Evolutionary conservation across 2,113 vertebrate genomes (phyloP).

Genomic region (Hippolais icterina): DNA sequence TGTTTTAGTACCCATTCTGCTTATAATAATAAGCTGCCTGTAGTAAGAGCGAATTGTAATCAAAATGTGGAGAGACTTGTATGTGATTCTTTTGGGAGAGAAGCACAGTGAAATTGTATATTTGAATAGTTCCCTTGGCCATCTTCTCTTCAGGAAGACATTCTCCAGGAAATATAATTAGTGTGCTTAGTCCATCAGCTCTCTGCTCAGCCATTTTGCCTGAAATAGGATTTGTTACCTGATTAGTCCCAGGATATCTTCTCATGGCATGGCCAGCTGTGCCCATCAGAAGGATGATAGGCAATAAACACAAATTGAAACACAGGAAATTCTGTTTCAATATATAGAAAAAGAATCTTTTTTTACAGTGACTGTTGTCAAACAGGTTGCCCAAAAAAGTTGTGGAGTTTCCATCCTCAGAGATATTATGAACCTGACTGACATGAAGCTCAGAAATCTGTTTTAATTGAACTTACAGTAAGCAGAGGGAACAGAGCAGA

Average conservation of each 20-base stretch:
- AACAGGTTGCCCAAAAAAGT: neutral
- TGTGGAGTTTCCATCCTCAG: neutral
- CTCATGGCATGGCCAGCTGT: neutral
- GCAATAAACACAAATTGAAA: neutral
- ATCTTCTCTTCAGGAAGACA: neutral
- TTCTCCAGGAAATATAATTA: conserved; percentile 1
- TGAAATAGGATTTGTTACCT: neutral
- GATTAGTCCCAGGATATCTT: neutral
- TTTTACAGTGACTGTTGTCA: neutral
- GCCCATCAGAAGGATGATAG: neutral
- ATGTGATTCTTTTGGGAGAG: neutral
- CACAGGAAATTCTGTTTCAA: neutral
- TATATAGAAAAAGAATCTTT: fast-evolving
- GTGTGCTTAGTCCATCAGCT: neutral
- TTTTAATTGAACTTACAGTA: neutral
- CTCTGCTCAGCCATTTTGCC: neutral
- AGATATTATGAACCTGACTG: neutral
- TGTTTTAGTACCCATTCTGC: neutral
- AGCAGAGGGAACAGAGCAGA: neutral
- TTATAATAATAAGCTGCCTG: neutral
- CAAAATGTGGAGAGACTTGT: neutral
- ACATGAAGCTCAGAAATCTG: neutral
- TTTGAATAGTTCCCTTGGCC: neutral
- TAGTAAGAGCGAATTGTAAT: neutral
- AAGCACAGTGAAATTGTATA: neutral